Percentiles rank a stretch among this genome's conserved stretches.
These are phyloP conservation scores for Xylophagus ater DNA, from an alignment of 2,888 invertebrate species.

Conservation along the genomic window DNA sequence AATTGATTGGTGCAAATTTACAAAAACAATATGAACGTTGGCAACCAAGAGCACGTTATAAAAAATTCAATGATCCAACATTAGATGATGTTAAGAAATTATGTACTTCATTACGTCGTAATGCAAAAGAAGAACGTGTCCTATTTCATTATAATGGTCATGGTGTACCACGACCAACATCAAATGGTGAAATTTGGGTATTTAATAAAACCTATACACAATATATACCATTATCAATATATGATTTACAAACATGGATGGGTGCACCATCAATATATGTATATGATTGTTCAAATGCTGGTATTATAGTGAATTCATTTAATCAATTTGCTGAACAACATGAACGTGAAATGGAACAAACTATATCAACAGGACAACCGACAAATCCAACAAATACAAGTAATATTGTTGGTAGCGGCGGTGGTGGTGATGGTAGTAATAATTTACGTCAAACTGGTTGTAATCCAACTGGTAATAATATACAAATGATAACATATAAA, in stretches of 20 bases:
- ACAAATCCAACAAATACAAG: constrained; percentile 2
- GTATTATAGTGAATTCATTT: constrained; percentile 87
- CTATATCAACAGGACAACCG: constrained; percentile 2
- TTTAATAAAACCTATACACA: constrained; percentile 98
- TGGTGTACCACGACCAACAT: constrained; percentile 95
- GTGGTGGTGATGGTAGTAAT: constrained; percentile 27
- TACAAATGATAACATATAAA: constrained; percentile 50
- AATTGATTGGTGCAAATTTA: constrained; percentile 79
- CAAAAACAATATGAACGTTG: constrained; percentile 97
- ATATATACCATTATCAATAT: constrained; percentile 97
- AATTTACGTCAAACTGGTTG: not conserved
- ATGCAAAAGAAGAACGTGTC: constrained; percentile 96
- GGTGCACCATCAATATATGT: constrained; percentile 98
- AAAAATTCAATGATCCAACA: constrained; percentile 93
- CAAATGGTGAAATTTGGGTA: constrained; percentile 99
- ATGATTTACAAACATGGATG: constrained; percentile 99
- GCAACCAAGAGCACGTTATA: constrained; percentile 97
- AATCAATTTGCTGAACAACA: constrained; percentile 84
- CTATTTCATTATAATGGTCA: constrained; percentile 99
- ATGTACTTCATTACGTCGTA: constrained; percentile 84
- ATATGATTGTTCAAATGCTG: constrained; percentile 98
- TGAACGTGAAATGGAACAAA: constrained; percentile 60
- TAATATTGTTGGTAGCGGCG: constrained; percentile 7
- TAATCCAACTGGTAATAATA: constrained; percentile 1
- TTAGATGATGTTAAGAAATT: constrained; percentile 96